Conservation (phyloP, 2,797 vertebrate species). For the Urosaurus nigricauda region DNA sequence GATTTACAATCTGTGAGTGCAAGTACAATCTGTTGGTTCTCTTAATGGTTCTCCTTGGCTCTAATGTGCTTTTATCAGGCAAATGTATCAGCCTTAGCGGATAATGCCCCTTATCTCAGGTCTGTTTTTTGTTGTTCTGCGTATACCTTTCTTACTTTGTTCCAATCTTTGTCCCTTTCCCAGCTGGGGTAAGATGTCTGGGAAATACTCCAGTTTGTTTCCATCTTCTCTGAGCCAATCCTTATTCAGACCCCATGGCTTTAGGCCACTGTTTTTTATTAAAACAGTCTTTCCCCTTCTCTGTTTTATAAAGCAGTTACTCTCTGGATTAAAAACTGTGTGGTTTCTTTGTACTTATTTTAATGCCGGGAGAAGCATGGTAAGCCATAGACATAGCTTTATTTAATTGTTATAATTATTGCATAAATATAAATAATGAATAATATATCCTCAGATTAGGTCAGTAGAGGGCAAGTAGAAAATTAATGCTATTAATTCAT, state of each 20-base stretch:
- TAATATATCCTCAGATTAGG: neutral
- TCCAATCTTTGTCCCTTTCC: slow-evolving; percentile 55
- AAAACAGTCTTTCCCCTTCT: slow-evolving; percentile 53
- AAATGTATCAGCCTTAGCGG: slow-evolving; percentile 63
- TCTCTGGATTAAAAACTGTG: neutral
- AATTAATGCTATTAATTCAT: slow-evolving; percentile 1
- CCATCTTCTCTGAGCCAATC: slow-evolving; percentile 67
- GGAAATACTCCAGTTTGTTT: slow-evolving; percentile 70
- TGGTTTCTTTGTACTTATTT: neutral
- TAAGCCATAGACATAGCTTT: neutral
- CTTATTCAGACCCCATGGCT: slow-evolving; percentile 51
- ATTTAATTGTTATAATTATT: neutral
- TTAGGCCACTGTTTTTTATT: slow-evolving; percentile 56
- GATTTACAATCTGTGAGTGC: slow-evolving; percentile 56
- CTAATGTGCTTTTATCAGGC: slow-evolving; percentile 66
- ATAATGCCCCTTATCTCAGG: slow-evolving; percentile 38
- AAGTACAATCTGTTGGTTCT: slow-evolving; percentile 51
- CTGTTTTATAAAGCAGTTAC: slow-evolving; percentile 44
- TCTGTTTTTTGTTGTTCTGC: slow-evolving; percentile 63
- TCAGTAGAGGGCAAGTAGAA: slow-evolving; percentile 24
- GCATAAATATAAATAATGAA: slow-evolving; percentile 9
- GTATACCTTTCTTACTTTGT: slow-evolving; percentile 61
- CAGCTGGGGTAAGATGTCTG: slow-evolving; percentile 70
- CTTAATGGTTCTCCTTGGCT: slow-evolving; percentile 34
- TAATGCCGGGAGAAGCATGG: neutral